Evolutionary conservation across 2,797 vertebrate genomes (phyloP).

Genomic region (Clarias laeviceps): DNA sequence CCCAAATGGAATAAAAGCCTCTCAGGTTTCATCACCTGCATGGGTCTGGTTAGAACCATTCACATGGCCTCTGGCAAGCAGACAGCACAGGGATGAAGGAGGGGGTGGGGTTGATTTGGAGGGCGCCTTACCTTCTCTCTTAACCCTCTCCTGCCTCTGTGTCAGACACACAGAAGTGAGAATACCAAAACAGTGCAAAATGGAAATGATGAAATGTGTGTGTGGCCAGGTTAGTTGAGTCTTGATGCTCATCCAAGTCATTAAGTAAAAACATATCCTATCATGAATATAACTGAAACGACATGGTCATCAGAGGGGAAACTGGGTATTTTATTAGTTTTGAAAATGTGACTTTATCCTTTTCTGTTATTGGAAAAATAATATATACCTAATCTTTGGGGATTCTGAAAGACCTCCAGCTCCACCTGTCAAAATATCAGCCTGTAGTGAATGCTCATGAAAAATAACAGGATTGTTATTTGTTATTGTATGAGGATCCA

Average conservation of each 20-base stretch:
- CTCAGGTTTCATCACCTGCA: conserved; percentile 62
- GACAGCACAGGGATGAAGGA: conserved; percentile 20
- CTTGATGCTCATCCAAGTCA: conserved; percentile 32
- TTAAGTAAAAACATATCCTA: conserved; percentile 21
- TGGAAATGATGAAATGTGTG: conserved; percentile 12
- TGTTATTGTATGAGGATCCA: conserved; percentile 28
- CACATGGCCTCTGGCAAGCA: conserved; percentile 38
- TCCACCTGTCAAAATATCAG: conserved; percentile 27
- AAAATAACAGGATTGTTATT: conserved; percentile 10
- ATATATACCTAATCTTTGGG: conserved; percentile 33
- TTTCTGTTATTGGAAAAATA: conserved; percentile 16
- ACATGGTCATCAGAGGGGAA: background rate
- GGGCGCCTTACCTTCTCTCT: conserved; percentile 19
- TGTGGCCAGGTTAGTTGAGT: background rate
- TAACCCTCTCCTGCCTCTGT: conserved; percentile 42
- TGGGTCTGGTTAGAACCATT: conserved; percentile 43
- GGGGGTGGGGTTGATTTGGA: background rate
- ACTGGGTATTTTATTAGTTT: conserved; percentile 30
- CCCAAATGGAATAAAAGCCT: conserved; percentile 49
- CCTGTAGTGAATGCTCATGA: conserved; percentile 9
- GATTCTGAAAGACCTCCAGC: conserved; percentile 15
- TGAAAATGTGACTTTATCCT: conserved; percentile 41
- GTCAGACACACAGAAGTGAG: conserved; percentile 11
- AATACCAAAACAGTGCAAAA: background rate
- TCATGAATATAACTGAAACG: conserved; percentile 32